A percentile compares a stretch with the other conserved stretches of the same genome.
These are phyloP conservation scores for Mythimna loreyi DNA, from an alignment of 2,888 invertebrate genomes.

Conservation along the genomic window DNA sequence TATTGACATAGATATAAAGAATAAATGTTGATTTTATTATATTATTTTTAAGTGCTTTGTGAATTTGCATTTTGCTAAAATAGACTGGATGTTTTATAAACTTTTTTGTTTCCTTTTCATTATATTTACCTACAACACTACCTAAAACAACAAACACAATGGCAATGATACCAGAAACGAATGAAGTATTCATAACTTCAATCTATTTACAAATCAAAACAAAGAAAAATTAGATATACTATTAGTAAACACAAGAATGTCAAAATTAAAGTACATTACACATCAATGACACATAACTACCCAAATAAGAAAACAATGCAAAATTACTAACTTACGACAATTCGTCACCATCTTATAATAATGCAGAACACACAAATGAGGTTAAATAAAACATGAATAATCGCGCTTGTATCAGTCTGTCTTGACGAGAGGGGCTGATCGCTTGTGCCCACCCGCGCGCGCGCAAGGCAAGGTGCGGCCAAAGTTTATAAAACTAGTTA, in stretches of 20 bases:
- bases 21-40: constrained; percentile 36
- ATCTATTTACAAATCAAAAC: constrained; percentile 14
- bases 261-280: background rate
- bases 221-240: background rate
- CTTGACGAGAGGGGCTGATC: constrained; percentile 61
- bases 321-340: constrained; percentile 9
- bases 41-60: constrained; percentile 46
- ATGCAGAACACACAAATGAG: constrained; percentile 46
- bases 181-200: background rate
- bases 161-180: constrained; percentile 1
- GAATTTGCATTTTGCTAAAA: constrained; percentile 57
- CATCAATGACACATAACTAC: constrained; percentile 11
- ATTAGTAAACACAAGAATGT: background rate
- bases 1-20: constrained; percentile 23
- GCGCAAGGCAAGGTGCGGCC: constrained; percentile 72
- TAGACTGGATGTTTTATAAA: constrained; percentile 59
- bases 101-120: constrained; percentile 35
- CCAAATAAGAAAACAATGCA: constrained; percentile 31
- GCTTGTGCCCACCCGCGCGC: constrained; percentile 55
- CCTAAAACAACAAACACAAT: constrained; percentile 15
- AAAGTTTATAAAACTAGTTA: constrained; percentile 85
- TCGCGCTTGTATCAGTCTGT: constrained; percentile 50
- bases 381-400: constrained; percentile 54
- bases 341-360: constrained; percentile 29
- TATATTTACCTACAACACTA: background rate